These are phyloP conservation scores for Crotalus viridis DNA, from an alignment of 2,113 vertebrate species.

Conservation along the genomic window DNA sequence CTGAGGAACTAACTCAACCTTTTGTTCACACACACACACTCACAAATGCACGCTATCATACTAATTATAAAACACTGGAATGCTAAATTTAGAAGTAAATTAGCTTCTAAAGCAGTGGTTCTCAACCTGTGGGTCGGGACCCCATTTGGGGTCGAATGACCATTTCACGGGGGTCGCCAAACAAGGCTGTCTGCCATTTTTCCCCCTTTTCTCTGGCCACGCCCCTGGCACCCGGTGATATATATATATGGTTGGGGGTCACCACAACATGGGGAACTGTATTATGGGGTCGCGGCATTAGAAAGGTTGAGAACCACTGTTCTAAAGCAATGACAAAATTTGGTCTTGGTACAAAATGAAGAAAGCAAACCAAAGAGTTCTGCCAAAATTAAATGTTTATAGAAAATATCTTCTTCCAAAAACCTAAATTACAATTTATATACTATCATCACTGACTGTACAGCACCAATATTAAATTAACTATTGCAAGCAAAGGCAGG, in stretches of 20 bases:
- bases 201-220: too few relatives aligned
- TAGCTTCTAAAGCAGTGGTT: background rate
- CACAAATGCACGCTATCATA: background rate
- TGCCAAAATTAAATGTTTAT: background rate
- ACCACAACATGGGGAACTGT: too few relatives aligned
- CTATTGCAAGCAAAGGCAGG: background rate
- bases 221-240: too few relatives aligned
- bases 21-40: background rate
- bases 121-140: too few relatives aligned
- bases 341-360: background rate
- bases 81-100: background rate
- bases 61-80: background rate
- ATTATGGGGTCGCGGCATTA: too few relatives aligned
- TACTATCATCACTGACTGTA: background rate
- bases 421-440: background rate
- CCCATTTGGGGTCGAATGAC: too few relatives aligned
- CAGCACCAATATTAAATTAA: background rate
- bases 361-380: background rate
- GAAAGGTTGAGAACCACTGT: too few relatives aligned
- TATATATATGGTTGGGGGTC: too few relatives aligned
- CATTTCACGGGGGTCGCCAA: too few relatives aligned
- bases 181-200: too few relatives aligned
- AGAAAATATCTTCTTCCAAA: background rate
- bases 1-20: background rate
- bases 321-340: background rate